phyloP scores from a whole-genome alignment of 2,113 vertebrate genomes.

The Baryphthengus martii region DNA sequence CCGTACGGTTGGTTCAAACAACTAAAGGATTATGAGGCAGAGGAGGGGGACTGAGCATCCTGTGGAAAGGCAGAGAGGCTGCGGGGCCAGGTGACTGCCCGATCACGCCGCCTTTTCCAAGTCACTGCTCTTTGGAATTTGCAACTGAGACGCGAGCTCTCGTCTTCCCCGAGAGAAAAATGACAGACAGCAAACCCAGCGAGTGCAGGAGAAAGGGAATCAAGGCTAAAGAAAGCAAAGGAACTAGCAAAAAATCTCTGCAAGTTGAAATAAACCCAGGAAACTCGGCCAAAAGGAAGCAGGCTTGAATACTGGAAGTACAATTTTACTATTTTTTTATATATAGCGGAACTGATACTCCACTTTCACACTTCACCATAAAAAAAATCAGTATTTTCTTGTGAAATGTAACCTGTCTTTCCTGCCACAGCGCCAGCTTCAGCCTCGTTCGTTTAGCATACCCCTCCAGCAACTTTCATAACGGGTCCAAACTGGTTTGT shows the following conservation, averaged over 20 bases:
- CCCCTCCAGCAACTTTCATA: background rate
- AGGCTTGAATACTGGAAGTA: background rate
- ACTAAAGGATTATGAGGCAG: background rate
- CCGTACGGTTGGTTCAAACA: background rate
- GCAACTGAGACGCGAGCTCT: background rate
- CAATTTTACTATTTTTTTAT: background rate
- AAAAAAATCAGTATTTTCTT: background rate
- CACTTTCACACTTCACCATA: background rate
- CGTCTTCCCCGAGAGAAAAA: background rate
- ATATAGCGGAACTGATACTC: background rate
- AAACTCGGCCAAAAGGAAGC: background rate
- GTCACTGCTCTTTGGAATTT: background rate
- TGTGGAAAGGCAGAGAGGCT: background rate
- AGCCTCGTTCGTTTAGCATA: background rate
- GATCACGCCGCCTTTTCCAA: background rate
- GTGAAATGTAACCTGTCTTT: background rate
- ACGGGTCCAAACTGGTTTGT: background rate
- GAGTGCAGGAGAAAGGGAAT: background rate
- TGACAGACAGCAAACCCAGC: background rate
- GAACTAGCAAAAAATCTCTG: background rate
- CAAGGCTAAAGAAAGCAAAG: background rate
- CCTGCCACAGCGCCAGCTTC: background rate
- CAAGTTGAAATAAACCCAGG: background rate
- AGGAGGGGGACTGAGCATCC: background rate
- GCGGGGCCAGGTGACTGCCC: background rate